These are phyloP conservation scores for Drosophila bipectinata DNA, from an alignment of 1,140 invertebrate genomes.

Conservation along the genomic window DNA sequence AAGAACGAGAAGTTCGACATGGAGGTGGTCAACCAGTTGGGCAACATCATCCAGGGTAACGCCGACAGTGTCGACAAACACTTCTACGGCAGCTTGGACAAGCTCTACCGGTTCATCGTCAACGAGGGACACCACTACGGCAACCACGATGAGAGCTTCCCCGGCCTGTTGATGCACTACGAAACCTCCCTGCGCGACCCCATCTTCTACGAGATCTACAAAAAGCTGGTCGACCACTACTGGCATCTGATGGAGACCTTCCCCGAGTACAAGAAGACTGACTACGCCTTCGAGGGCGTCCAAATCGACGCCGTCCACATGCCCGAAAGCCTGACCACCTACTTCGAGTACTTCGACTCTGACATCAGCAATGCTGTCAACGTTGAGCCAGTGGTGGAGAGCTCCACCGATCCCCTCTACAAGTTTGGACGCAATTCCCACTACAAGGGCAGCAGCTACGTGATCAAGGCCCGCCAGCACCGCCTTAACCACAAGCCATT, in stretches of 20 bases:
- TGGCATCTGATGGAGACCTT: slow-evolving; percentile 85
- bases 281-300: slow-evolving; percentile 87
- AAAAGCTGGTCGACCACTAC: slow-evolving; percentile 86
- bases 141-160: slow-evolving; percentile 83
- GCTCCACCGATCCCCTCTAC: slow-evolving; percentile 84
- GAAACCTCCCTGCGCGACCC: slow-evolving; percentile 88
- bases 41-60: slow-evolving; percentile 86
- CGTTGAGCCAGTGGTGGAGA: slow-evolving; percentile 65
- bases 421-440: slow-evolving; percentile 87
- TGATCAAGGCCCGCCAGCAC: slow-evolving; percentile 85
- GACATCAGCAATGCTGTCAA: slow-evolving; percentile 88
- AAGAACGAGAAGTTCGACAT: slow-evolving; percentile 84
- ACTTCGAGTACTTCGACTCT: slow-evolving; percentile 89
- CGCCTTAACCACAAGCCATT: slow-evolving; percentile 88
- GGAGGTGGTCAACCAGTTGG: slow-evolving; percentile 85
- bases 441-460: slow-evolving; percentile 86
- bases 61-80: slow-evolving; percentile 84
- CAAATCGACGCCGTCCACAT: slow-evolving; percentile 87
- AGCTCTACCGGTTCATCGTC: slow-evolving; percentile 80
- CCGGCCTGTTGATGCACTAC: slow-evolving; percentile 85
- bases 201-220: slow-evolving; percentile 87
- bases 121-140: slow-evolving; percentile 78
- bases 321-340: slow-evolving; percentile 87
- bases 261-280: slow-evolving; percentile 85
- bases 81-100: slow-evolving; percentile 84